Base-by-base conservation (phyloP, 2,888 invertebrate genomes). In the Erpobdella octoculata region DNA sequence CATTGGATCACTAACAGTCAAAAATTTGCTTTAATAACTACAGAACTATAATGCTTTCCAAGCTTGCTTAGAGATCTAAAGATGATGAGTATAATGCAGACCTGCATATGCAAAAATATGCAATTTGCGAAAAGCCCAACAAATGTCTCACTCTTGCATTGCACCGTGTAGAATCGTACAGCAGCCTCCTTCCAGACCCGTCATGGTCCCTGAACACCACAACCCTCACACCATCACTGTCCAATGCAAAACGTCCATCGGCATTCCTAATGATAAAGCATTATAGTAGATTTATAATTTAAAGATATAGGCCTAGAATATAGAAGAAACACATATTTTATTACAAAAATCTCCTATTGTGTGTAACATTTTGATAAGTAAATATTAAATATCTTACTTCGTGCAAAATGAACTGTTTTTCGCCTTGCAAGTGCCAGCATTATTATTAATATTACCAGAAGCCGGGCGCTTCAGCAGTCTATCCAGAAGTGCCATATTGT, bases 201-300 rank as follows among this genome's bases (percentile, higher is more conserved):
- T 69, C 69, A n/a, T 69, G 69, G 33, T 69, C 48, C 36, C 58
- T 69, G 15, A 69, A 21, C 9, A 69, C 37, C n/a, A 69, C 53
- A 21, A 69, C 21, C 35, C 36, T 48, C 58, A 69, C 36, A 21
- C 58, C 69, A 25, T 58, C 53, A 33, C 35, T 69, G 12, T 25
- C 31, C 33, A 69, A 15, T 31, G 58, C 37, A 36, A 41, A 48
- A 28, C 58, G 69, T 15, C 69, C 69, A 48, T 69, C 69, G 21
- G 18, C 12, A 21, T 25, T 48, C 53, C 69, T 69, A 21, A 12
- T 6, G 37, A 37, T n/a, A 18, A 28, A 28, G 33, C 5, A 62
- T 62, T 62, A 8, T 62, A 15, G 21, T 6, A 31, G n/a, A 31
- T 18, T 12, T 12, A 41, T 12, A 41, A 9, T 41, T 41, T 41